Base-by-base conservation (phyloP, 2,888 invertebrate genomes). In the Heliconius charithonia region DNA sequence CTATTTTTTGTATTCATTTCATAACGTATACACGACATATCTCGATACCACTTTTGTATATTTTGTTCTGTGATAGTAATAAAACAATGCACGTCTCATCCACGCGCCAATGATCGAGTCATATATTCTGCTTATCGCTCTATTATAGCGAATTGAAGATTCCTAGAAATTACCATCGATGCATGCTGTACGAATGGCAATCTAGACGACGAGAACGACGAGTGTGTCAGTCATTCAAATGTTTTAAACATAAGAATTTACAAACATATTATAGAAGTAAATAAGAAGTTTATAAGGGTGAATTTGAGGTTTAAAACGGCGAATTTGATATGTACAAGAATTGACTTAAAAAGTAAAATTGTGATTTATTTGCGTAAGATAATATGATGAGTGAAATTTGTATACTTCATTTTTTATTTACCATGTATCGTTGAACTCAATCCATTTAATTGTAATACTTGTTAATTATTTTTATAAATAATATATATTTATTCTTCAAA, bases 21-120 rank as follows among this genome's bases (percentile, higher is more conserved):
- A 45, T 37, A 37, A n/a, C 65, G 12, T 86, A 85, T 85, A 10
- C 10, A 56, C 22, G 9, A 22, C 22, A 22, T 37, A 37, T 37
- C 82, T 83, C 73, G 82, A 56, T 45, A 69, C 16, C 70, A 70
- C 32, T 29, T 76, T 56, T 16, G 16, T 45, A 22, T 32, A 16
- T 29, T 37, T 16, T 66, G 51, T 66, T 80, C 71, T 56, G 27
- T 59, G 67, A 27, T 69, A 41, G 77, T 75, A 71, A 72, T 72
- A 80, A 82, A 81, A 84, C 84, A 83, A 82, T 79, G 81, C 84
- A 83, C 81, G 83, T 81, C 78, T 82, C 75, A 80, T 83, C 81
- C 83, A 83, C 84, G 83, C 83, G 83, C 84, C 79, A 77, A 77
- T 78, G 75, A 80, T 79, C 78, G 79, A 63, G 62, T 82, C 81